Evolutionary conservation across 1,140 invertebrate genomes (phyloP).

Genomic region (Drosophila mayri): DNA sequence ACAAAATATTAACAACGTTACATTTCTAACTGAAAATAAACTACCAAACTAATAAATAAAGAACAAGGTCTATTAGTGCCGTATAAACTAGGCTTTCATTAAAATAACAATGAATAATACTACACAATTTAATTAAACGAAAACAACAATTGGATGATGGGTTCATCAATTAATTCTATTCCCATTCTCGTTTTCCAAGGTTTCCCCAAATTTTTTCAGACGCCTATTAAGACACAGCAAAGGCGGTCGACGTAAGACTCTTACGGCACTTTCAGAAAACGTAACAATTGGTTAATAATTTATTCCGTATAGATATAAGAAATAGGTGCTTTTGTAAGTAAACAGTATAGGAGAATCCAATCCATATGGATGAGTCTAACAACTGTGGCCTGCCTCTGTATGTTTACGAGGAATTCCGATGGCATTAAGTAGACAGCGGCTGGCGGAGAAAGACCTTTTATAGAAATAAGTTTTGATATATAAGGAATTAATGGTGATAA

Average conservation of each 20-base stretch:
- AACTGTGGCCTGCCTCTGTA: background rate
- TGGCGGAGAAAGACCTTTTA: background rate
- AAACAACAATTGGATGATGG: background rate
- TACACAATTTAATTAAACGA: background rate
- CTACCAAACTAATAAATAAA: too few species aligned
- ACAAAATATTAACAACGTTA: too few species aligned
- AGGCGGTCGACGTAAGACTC: background rate
- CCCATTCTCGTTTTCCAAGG: background rate
- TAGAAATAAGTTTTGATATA: background rate
- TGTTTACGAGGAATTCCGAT: background rate
- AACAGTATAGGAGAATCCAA: background rate
- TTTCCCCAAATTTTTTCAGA: background rate
- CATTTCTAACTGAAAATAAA: too few species aligned
- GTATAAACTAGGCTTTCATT: too few species aligned
- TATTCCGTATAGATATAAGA: conserved; percentile 1
- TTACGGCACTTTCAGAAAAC: background rate
- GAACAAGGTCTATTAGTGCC: too few species aligned
- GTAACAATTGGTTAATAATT: background rate
- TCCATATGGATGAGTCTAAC: conserved; percentile 6
- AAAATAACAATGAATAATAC: background rate
- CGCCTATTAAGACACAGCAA: background rate
- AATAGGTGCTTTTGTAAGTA: too few species aligned
- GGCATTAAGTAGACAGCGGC: background rate
- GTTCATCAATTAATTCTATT: background rate
- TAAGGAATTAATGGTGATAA: too few species aligned